A percentile compares a stretch with the other conserved stretches of the same genome.
These are phyloP conservation scores for Sorex maritimensis DNA, from an alignment of 2,797 vertebrate genomes.

Conservation along the genomic window DNA sequence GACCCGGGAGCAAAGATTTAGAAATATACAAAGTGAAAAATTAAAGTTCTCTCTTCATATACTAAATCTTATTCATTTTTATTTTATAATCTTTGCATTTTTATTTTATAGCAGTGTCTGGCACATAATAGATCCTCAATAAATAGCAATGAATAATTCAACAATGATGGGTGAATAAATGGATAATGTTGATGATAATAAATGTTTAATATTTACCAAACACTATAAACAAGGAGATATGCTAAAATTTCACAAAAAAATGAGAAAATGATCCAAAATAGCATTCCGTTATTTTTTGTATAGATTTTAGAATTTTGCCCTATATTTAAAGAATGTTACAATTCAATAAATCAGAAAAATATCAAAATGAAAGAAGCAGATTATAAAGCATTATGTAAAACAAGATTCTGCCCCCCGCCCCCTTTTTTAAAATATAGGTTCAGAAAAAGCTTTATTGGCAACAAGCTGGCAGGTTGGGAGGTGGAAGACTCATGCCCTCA, in stretches of 20 bases:
- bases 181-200: conserved; percentile 24
- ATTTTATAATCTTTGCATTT: not conserved
- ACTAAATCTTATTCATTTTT: not conserved
- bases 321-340: conserved; percentile 43
- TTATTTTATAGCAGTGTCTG: not conserved
- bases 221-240: conserved; percentile 16
- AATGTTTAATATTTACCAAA: conserved; percentile 25
- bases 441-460: no score
- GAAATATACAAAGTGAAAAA: no score
- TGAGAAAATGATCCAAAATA: conserved; percentile 58
- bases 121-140: conserved; percentile 5
- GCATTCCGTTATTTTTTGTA: conserved; percentile 38
- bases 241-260: conserved; percentile 64
- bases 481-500: no score
- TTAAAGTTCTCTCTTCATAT: not conserved
- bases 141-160: conserved; percentile 32
- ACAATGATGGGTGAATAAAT: conserved; percentile 26
- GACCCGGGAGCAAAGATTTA: no score
- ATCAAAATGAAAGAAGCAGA: conserved; percentile 30
- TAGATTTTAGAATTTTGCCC: conserved; percentile 66
- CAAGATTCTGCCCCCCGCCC: not conserved
- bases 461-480: no score
- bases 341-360: conserved; percentile 48
- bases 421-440: no score
- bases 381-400: not conserved